Conservation (phyloP, 2,797 vertebrate genomes). For the Tragopan temminckii region DNA sequence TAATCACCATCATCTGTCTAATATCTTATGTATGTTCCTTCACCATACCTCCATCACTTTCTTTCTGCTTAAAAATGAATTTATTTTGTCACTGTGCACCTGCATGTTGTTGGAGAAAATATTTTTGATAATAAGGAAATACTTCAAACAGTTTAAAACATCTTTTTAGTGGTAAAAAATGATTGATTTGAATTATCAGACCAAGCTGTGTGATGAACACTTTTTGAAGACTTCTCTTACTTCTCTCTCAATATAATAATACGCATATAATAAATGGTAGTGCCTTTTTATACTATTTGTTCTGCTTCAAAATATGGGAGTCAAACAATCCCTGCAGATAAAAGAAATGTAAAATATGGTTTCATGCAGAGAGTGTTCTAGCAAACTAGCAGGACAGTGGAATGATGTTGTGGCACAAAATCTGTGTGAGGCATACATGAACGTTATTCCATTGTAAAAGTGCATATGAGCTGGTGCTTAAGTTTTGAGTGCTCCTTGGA, state of each 20-base stretch:
- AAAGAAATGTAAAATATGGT: neutral
- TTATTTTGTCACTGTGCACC: conserved; percentile 58
- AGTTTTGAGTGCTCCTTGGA: neutral
- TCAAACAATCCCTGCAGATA: neutral
- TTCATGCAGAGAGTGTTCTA: neutral
- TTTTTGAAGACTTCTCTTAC: neutral
- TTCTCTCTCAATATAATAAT: neutral
- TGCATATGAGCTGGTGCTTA: neutral
- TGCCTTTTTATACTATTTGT: neutral
- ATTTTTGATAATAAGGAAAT: neutral
- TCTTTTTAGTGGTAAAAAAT: neutral
- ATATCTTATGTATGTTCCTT: conserved; percentile 52
- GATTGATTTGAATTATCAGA: neutral
- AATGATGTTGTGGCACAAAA: neutral
- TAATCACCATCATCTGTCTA: conserved; percentile 22
- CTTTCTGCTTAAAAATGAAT: conserved; percentile 34
- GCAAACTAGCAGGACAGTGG: neutral
- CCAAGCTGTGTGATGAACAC: neutral
- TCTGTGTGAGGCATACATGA: neutral
- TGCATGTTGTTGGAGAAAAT: conserved; percentile 28
- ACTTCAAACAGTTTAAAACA: neutral
- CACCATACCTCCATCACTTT: conserved; percentile 58
- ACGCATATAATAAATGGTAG: neutral
- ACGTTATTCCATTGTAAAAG: neutral
- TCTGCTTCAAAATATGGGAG: neutral